Conservation (phyloP, 2,888 invertebrate species). For the Alitta virens region DNA sequence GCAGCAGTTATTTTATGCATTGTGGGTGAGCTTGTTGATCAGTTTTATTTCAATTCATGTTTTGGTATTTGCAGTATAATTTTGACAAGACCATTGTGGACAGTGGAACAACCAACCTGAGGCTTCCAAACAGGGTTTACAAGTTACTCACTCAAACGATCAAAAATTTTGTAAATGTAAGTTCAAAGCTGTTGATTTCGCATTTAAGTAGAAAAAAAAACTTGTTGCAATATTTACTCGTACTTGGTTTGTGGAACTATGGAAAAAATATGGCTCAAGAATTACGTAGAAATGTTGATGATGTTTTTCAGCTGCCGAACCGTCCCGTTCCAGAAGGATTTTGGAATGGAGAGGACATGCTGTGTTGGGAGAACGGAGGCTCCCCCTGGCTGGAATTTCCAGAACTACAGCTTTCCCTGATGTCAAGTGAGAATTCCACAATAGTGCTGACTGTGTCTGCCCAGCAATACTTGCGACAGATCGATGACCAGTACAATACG, state of each 20-base stretch:
- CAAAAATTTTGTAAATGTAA: constrained; percentile 7
- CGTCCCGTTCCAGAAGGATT: constrained; percentile 32
- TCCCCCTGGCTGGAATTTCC: constrained; percentile 47
- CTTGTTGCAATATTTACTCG: no score
- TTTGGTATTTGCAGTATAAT: constrained; percentile 62
- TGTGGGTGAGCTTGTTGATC: no score
- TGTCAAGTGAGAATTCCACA: constrained; percentile 34
- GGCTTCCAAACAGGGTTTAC: constrained; percentile 61
- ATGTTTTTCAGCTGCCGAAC: not conserved
- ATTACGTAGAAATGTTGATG: no score
- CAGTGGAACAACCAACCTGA: constrained; percentile 67
- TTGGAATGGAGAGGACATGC: constrained; percentile 44
- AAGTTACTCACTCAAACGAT: constrained; percentile 30
- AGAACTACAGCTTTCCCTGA: constrained; percentile 39
- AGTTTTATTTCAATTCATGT: no score
- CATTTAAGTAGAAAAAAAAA: no score
- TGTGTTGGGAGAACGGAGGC: constrained; percentile 41
- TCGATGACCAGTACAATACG: constrained; percentile 27
- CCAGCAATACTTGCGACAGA: constrained; percentile 47
- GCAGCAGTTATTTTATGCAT: no score
- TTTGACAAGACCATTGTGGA: constrained; percentile 67
- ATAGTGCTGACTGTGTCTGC: constrained; percentile 48
- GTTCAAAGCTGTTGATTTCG: no score
- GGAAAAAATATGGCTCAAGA: no score
- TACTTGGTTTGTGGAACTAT: no score